phyloP scores from a whole-genome alignment of 2,113 vertebrate genomes.

The Patagioenas fasciata region DNA sequence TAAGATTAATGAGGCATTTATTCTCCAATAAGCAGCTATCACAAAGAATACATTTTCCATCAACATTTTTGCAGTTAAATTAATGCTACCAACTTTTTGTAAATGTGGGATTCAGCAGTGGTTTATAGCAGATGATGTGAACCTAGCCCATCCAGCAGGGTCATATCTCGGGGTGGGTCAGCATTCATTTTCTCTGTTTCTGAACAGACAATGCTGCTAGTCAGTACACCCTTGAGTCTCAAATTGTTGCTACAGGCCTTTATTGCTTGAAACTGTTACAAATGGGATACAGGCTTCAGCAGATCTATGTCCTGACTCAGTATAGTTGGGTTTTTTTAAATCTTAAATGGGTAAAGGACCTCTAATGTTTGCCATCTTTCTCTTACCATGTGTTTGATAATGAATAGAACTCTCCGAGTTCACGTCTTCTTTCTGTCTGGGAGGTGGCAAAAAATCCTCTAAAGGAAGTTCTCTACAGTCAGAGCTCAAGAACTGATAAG shows the following conservation, averaged over 20 bases:
- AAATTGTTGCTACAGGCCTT: background rate
- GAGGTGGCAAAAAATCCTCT: background rate
- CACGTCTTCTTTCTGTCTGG: background rate
- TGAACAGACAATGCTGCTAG: background rate
- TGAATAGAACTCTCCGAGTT: background rate
- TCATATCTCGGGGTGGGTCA: background rate
- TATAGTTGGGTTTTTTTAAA: rapidly evolving
- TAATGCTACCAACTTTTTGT: slow-evolving; percentile 9
- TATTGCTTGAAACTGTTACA: background rate
- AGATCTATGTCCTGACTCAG: background rate
- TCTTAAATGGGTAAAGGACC: background rate
- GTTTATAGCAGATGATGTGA: background rate
- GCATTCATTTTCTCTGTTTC: background rate
- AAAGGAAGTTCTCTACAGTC: background rate
- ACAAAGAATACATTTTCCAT: slow-evolving; percentile 51
- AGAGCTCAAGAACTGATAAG: background rate
- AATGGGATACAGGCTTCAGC: background rate
- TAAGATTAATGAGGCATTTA: slow-evolving; percentile 73
- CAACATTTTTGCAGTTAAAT: slow-evolving; percentile 41
- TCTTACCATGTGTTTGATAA: background rate
- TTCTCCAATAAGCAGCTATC: slow-evolving; percentile 44
- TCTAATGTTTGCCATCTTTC: background rate
- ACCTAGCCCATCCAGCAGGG: background rate
- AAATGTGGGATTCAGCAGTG: background rate
- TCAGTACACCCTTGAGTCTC: background rate